These are phyloP conservation scores for Spermophilus dauricus DNA, from an alignment of 2,113 vertebrate species.

Conservation along the genomic window DNA sequence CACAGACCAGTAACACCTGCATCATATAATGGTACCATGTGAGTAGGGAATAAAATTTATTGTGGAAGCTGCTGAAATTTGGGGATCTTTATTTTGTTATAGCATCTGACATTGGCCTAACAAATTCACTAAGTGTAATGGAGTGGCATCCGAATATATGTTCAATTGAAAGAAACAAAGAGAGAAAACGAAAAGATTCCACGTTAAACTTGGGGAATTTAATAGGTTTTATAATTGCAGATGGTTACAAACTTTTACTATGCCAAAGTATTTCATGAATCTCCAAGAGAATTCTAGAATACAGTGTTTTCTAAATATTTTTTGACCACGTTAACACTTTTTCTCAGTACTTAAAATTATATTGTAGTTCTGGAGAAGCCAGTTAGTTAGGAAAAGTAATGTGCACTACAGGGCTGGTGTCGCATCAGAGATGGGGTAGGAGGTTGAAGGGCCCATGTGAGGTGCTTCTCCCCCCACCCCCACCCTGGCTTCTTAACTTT, in stretches of 20 bases:
- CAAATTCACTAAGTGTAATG: background rate
- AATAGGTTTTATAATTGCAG: background rate
- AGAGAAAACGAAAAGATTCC: background rate
- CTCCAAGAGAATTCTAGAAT: background rate
- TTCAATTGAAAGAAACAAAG: background rate
- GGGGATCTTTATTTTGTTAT: background rate
- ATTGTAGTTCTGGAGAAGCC: background rate
- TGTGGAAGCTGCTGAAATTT: background rate
- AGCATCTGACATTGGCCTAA: background rate
- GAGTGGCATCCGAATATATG: too few relatives aligned
- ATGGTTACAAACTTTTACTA: background rate
- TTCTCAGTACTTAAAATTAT: background rate
- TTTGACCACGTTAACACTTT: background rate
- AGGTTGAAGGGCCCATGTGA: background rate
- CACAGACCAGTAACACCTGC: background rate
- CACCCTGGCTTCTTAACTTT: background rate
- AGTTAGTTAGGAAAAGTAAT: background rate
- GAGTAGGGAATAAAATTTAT: background rate
- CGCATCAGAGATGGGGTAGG: background rate
- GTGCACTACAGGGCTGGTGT: accelerated
- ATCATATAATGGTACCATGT: background rate
- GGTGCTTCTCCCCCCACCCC: background rate
- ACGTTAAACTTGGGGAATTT: background rate
- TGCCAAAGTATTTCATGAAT: background rate
- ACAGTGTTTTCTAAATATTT: background rate